Evolutionary conservation across 2,113 vertebrate species (phyloP).

Genomic region (Paracanthobrama guichenoti): DNA sequence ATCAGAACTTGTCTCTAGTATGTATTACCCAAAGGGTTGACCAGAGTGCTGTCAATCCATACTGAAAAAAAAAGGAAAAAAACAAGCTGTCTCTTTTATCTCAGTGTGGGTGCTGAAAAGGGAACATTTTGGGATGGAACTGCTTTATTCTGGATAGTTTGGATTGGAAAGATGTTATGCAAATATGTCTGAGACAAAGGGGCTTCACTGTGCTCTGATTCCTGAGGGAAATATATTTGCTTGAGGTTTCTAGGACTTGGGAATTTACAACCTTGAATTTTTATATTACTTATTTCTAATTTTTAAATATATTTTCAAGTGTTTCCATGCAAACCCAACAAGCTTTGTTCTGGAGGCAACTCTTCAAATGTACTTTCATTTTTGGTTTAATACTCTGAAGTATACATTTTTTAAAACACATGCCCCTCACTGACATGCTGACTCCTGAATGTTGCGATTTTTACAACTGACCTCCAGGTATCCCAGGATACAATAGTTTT

Average conservation of each 20-base stretch:
- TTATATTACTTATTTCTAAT: no score
- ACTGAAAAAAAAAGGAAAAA: background rate
- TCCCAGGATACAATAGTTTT: slow-evolving; percentile 88
- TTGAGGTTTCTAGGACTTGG: background rate
- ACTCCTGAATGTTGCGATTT: background rate
- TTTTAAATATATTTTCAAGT: no score
- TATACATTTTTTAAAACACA: background rate
- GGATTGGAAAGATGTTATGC: slow-evolving; percentile 21
- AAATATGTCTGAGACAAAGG: background rate
- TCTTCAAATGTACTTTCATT: background rate
- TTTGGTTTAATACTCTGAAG: background rate
- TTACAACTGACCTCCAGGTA: slow-evolving; percentile 82
- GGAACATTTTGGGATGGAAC: background rate
- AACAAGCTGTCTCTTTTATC: slow-evolving; percentile 19
- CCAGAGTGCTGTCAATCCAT: slow-evolving; percentile 53
- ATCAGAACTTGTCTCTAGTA: slow-evolving; percentile 69
- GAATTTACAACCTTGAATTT: no score
- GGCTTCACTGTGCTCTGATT: background rate
- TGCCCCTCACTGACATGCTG: background rate
- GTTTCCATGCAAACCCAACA: background rate
- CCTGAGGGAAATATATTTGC: background rate
- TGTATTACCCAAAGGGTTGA: slow-evolving; percentile 52
- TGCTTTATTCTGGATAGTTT: slow-evolving; percentile 16
- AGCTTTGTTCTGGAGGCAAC: background rate
- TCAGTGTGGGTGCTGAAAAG: slow-evolving; percentile 38